Evolutionary conservation across 2,888 invertebrate species (phyloP).

Genomic region (Pristionchus exspectatus): DNA sequence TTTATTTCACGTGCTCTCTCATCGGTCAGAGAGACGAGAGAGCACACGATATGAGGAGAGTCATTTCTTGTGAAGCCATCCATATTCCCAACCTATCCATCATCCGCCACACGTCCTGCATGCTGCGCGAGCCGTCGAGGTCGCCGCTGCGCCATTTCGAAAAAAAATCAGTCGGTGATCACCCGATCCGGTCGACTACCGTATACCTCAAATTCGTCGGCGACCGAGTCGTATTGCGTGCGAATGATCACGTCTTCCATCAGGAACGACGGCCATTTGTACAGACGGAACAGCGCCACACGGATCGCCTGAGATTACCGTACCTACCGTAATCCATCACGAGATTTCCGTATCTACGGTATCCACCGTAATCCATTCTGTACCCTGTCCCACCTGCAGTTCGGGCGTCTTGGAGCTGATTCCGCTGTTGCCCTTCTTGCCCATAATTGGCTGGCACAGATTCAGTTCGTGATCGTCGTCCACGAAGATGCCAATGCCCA

Average conservation of each 20-base stretch:
- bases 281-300: neutral
- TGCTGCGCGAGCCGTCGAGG: neutral
- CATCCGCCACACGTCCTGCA: neutral
- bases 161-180: no score
- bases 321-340: neutral
- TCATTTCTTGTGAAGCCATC: neutral
- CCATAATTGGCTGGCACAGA: neutral
- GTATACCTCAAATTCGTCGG: conserved; percentile 27
- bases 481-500: conserved; percentile 43
- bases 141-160: neutral
- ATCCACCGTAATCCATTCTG: neutral
- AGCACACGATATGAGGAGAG: no score
- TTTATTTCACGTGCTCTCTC: no score
- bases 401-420: neutral
- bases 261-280: conserved; percentile 34
- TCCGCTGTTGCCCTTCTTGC: neutral
- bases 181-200: neutral
- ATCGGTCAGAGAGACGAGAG: no score
- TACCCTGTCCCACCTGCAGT: neutral
- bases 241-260: conserved; percentile 38
- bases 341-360: neutral
- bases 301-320: conserved; percentile 17
- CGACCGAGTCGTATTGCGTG: neutral
- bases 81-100: neutral
- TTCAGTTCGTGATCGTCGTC: conserved; percentile 46